Base-by-base conservation (phyloP, 2,797 vertebrate species). In the Artibeus jamaicensis region DNA sequence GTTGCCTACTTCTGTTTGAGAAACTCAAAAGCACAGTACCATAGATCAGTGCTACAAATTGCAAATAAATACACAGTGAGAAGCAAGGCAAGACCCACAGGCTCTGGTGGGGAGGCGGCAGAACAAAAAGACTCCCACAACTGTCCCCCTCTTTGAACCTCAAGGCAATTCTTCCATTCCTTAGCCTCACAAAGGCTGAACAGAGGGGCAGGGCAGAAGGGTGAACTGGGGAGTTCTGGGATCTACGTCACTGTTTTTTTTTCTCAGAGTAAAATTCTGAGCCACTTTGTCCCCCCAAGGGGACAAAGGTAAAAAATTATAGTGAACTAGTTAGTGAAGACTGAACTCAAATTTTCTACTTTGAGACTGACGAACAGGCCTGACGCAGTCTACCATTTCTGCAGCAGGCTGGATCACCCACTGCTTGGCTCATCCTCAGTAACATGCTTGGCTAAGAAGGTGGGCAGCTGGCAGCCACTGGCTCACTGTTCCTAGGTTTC, bases 1-100 rank as follows among this genome's bases (percentile, higher is more conserved):
- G 87, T 78, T 85, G 62, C 77, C 96, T 91, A 88, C 39, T 92
- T 76, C 84, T 94, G 29, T 87, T 85, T 92, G 57, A 89, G 76
- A 93, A 81, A 83, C 85, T 68, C 53, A 62, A 29, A 76, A 88
- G 62, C 87, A 48, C 24, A 29, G 57, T 39, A 65, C 82, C 5
- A 2, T 21, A 89, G 77, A 62, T 48, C 87, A 89, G 89, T 77
- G 90, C 93, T 93, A 90, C 84, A 73, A 73, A 62, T 26, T 18
- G 42, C 90, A 65, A 74, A 95, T 68, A 84, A 91, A 89, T 57
- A 85, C 0, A 6, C 76, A 88, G 74, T 32, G 57, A 89, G 68
- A 32, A 55, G 24, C 79, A n/a, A 84, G 95, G 76, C 71, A 22
- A 71, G 71, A 34, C 18, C 55, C 7, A 19, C 1, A 77, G 89